Evolutionary conservation across 2,797 vertebrate genomes (phyloP).

Genomic region (Novumbra hubbsi): DNA sequence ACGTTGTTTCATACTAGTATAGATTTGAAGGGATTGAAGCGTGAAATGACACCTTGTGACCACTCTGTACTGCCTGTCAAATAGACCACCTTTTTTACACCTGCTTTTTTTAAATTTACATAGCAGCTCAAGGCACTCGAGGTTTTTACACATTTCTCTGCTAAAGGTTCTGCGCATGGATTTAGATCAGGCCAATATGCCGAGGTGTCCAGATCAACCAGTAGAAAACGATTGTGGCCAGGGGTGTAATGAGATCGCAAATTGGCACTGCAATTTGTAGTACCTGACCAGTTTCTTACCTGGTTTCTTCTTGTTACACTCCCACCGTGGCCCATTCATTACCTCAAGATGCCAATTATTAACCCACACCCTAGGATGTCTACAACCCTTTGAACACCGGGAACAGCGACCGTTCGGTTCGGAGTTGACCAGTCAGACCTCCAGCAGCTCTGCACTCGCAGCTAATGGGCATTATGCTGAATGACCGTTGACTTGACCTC

Average conservation of each 20-base stretch:
- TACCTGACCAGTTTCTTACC: no score
- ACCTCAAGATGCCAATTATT: no score
- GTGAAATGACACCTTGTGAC: not conserved
- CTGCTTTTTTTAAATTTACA: not conserved
- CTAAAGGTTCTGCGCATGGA: not conserved
- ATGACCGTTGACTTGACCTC: slow-evolving; percentile 29
- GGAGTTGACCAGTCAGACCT: not conserved
- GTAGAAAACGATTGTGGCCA: not conserved
- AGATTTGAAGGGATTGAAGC: not conserved
- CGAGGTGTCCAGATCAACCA: not conserved
- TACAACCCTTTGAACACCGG: not conserved
- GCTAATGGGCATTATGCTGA: not conserved
- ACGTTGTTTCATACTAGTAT: not conserved
- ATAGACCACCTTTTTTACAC: not conserved
- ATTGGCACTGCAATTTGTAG: no score
- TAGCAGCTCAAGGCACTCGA: not conserved
- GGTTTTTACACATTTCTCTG: not conserved
- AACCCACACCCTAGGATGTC: no score
- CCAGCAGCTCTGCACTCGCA: not conserved
- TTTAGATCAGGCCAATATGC: not conserved
- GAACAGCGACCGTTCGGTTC: not conserved
- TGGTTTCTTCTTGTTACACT: no score
- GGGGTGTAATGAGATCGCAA: no score
- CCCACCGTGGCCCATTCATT: no score
- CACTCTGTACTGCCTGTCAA: not conserved